Conservation (phyloP, 2,797 vertebrate genomes). For the Carapus acus region DNA sequence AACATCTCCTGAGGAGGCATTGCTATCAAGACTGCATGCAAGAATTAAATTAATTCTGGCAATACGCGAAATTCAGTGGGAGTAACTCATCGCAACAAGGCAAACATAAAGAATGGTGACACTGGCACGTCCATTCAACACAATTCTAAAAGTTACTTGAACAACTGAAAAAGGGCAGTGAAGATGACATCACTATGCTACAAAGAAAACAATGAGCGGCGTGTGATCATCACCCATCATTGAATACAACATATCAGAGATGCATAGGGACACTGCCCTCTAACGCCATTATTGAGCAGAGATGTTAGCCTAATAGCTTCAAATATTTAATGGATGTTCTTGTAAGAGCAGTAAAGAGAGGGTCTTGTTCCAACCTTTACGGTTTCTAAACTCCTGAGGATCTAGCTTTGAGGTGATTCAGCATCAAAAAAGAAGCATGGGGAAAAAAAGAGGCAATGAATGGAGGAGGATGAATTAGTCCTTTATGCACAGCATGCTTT, state of each 20-base stretch:
- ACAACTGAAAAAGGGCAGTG: slow-evolving; percentile 7
- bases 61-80: no score
- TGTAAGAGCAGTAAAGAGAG: slow-evolving; percentile 9
- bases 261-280: slow-evolving; percentile 22
- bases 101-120: slow-evolving; percentile 11
- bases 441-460: slow-evolving; percentile 8
- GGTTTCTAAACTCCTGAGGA: slow-evolving; percentile 42
- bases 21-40: no score
- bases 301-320: slow-evolving; percentile 40
- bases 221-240: slow-evolving; percentile 1
- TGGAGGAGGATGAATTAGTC: background rate
- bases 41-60: no score
- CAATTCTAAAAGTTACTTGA: slow-evolving; percentile 13
- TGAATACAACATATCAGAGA: slow-evolving; percentile 18
- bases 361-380: slow-evolving; percentile 41
- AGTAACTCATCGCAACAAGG: no score
- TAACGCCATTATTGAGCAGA: slow-evolving; percentile 54
- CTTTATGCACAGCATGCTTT: no score
- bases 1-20: no score
- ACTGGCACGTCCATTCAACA: slow-evolving; percentile 5
- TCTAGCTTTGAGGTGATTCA: slow-evolving; percentile 36
- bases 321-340: slow-evolving; percentile 27
- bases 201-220: no score
- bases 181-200: slow-evolving; percentile 5
- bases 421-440: slow-evolving; percentile 13